Percentiles rank a stretch among this genome's conserved stretches.
Evolutionary conservation across 2,797 vertebrate species (phyloP).

Genomic region (Graptemys geographica): DNA sequence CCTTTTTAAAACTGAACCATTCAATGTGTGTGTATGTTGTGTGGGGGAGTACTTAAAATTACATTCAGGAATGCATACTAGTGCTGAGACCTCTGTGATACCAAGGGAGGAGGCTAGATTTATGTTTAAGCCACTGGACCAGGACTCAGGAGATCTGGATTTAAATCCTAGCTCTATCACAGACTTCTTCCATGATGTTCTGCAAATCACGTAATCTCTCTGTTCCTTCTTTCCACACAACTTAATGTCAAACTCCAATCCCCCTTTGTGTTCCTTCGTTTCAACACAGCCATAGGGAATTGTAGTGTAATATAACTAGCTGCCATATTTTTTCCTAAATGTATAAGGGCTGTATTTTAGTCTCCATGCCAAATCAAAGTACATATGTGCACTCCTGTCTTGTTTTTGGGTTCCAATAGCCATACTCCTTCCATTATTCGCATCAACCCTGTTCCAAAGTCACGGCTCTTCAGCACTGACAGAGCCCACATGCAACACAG

Average conservation of each 20-base stretch:
- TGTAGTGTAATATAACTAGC: slow-evolving; percentile 14
- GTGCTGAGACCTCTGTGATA: too few relatives aligned
- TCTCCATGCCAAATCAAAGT: not conserved
- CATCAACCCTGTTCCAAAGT: slow-evolving; percentile 24
- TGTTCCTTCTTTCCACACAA: not conserved
- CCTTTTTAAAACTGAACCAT: not conserved
- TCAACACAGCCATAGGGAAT: slow-evolving; percentile 36
- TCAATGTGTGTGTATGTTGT: not conserved
- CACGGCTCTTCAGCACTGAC: not conserved
- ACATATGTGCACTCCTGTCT: not conserved
- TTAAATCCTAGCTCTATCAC: not conserved
- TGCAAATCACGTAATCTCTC: not conserved
- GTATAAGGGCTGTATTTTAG: not conserved
- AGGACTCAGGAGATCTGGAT: not conserved
- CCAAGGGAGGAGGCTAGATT: too few relatives aligned
- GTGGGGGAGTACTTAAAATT: not conserved
- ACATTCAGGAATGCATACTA: not conserved
- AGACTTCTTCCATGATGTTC: not conserved
- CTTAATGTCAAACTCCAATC: not conserved
- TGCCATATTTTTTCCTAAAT: not conserved
- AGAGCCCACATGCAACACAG: not conserved
- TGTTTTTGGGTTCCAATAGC: not conserved
- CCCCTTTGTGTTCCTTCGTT: slow-evolving; percentile 4
- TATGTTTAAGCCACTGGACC: not conserved
- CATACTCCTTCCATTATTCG: slow-evolving; percentile 13